Evolutionary conservation across 2,797 vertebrate species (phyloP), one percentile per base, ranked within the genome.

Genomic region (Heliangelus exortis): DNA sequence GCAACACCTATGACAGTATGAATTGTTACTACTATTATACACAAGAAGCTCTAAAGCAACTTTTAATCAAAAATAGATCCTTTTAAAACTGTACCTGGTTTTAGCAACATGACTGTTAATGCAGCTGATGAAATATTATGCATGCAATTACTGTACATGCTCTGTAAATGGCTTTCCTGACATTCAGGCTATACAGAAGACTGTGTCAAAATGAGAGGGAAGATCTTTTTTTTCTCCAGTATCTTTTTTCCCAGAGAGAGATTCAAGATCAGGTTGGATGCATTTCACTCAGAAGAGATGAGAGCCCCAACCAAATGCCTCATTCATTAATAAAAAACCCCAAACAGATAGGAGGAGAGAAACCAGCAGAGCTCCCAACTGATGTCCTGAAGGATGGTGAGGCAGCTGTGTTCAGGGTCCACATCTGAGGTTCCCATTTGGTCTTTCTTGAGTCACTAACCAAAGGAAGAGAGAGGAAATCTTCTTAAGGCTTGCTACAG

Each of bases 91-190:
- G 94, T 95, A 96, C 94, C 91, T 96, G 87, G 79, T 63, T 92
- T 90, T 88, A 82, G 74, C 66, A 72, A 84, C 87, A 67, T 88
- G 92, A 73, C 53, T 90, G 82, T 87, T 95, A 95, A 94, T 87
- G 54, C 87, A 97, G 79, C 51, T 95, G 84, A 87, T 96, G 88
- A 96, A 97, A 96, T 89, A 94, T 93, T 97, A 93, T 96, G 83
- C 67, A 80, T 84, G 87, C 87, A 90, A 92, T 96, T 95, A 96
- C 84, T 92, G 79, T 89, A 81, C 86, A 83, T 92, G 74, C 65
- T 86, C 84, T 95, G 92, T 95, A 96, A 95, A 94, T 92, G 90
- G 55, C 85, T 95, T 92, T 91, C 92, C 89, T 91, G 91, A 90
- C 69, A 86, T 88, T 66, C 86, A 59, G 80, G 25, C 66, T 95